Conservation (phyloP, 2,888 invertebrate genomes). For the Harmothoe impar region DNA sequence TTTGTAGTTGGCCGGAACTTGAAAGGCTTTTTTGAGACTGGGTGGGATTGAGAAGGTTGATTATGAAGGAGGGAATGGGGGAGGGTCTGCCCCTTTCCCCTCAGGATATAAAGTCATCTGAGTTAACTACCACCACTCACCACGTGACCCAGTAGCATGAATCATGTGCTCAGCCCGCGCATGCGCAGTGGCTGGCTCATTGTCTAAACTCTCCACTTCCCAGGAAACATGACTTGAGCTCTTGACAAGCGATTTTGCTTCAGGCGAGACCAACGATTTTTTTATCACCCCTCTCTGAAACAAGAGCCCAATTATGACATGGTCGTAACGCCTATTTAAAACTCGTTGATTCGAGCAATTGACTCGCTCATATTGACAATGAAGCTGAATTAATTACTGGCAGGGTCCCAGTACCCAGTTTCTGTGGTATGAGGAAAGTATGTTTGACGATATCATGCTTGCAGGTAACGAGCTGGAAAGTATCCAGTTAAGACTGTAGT, state of each 20-base stretch:
- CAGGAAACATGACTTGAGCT: conserved; percentile 5
- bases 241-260: conserved; percentile 1
- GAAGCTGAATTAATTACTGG: conserved; percentile 13
- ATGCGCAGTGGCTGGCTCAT: conserved; percentile 5
- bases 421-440: background rate
- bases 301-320: conserved; percentile 9
- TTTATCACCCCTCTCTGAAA: background rate
- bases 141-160: conserved; percentile 42
- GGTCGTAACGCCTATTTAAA: background rate
- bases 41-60: background rate
- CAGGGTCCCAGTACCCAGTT: background rate
- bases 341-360: conserved; percentile 23
- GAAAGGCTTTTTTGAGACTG: conserved; percentile 5
- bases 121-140: conserved; percentile 21
- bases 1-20: conserved; percentile 7
- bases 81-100: background rate
- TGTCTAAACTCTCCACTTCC: conserved; percentile 35
- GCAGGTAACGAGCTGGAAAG: background rate
- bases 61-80: background rate
- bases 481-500: background rate
- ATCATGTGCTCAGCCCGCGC: background rate
- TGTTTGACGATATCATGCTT: conserved; percentile 16
- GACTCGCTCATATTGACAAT: conserved; percentile 5
- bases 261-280: conserved; percentile 8
- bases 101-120: conserved; percentile 30